Conservation (phyloP, 2,113 vertebrate genomes). For the Recurvirostra avosetta region DNA sequence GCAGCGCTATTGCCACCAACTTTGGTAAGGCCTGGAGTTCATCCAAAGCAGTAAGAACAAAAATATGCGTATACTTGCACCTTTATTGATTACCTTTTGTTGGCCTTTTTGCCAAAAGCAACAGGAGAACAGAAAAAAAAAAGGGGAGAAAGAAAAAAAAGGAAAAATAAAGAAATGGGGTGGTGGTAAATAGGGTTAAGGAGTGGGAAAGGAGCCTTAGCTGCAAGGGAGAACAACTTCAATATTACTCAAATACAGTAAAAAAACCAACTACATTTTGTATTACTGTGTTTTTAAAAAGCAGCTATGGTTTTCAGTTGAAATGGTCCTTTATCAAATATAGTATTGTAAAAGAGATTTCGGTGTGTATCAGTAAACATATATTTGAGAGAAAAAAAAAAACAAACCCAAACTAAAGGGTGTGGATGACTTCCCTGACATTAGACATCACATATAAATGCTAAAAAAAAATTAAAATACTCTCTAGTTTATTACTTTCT, state of each 20-base stretch:
- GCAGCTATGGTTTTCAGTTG: not conserved
- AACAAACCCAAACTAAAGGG: not conserved
- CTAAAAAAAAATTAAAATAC: not conserved
- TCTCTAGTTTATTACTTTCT: not conserved
- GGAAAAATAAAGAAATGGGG: not conserved
- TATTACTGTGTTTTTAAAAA: not conserved
- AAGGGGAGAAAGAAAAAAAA: not conserved
- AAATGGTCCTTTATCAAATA: not conserved
- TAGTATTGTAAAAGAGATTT: not conserved
- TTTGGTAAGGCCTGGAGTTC: not conserved
- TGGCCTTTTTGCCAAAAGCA: not conserved
- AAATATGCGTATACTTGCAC: not conserved
- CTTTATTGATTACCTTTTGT: not conserved
- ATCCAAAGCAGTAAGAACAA: not conserved
- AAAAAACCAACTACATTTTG: not conserved
- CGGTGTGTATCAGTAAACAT: not conserved
- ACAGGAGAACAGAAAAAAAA: fast-evolving
- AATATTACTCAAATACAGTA: not conserved
- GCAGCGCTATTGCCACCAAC: not conserved
- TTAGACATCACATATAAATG: not conserved
- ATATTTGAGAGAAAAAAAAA: not conserved
- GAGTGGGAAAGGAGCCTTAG: not conserved
- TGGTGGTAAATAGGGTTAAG: not conserved
- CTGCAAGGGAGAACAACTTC: not conserved
- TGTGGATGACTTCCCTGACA: not conserved